phyloP scores from a whole-genome alignment of 2,113 vertebrate genomes.

The Halcyon malimbica region DNA sequence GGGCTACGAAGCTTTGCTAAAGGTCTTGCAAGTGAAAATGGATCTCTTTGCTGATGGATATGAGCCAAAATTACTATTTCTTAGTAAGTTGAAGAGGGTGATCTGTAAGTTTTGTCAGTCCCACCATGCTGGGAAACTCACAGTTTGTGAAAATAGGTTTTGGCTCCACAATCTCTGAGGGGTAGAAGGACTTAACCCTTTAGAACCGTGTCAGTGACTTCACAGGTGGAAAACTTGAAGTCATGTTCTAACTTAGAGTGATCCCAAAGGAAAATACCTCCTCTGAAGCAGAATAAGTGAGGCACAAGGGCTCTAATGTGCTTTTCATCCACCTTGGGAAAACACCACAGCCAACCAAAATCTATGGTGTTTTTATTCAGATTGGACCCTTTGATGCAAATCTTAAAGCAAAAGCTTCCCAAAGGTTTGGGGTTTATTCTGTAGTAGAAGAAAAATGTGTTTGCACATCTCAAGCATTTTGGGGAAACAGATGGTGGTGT shows the following conservation, averaged over 20 bases:
- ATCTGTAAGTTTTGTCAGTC: not conserved
- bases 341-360: not conserved
- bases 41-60: not conserved
- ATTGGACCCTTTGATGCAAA: accelerated
- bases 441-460: not conserved
- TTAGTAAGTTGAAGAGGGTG: not conserved
- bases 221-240: not conserved
- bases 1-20: not conserved
- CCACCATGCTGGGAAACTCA: not conserved
- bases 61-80: not conserved
- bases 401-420: not conserved
- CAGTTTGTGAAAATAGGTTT: not conserved
- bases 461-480: not conserved
- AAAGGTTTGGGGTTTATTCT: not conserved
- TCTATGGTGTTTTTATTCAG: not conserved
- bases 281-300: not conserved
- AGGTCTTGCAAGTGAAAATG: not conserved
- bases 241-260: not conserved
- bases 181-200: not conserved
- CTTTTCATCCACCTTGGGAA: not conserved
- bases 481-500: not conserved
- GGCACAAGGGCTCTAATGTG: not conserved
- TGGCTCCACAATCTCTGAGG: not conserved
- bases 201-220: not conserved
- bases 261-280: not conserved